Evolutionary conservation across 2,797 vertebrate species (phyloP).

Genomic region (Diplodus sargus): DNA sequence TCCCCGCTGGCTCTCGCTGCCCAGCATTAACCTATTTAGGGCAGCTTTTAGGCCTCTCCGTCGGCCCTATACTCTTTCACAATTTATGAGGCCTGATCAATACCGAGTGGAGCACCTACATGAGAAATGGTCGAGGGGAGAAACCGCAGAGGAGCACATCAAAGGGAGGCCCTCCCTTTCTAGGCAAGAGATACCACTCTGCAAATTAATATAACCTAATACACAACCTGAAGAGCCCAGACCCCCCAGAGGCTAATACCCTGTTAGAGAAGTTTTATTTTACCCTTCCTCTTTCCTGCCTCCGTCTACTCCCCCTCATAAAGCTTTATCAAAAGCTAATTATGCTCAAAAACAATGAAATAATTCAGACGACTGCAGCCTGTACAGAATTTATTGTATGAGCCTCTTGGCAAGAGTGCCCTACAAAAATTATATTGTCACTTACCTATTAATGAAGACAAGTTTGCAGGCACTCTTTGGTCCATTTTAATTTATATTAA

Average conservation of each 20-base stretch:
- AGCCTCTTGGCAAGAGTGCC: conserved; percentile 64
- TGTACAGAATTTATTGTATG: conserved; percentile 43
- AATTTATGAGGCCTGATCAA: conserved; percentile 84
- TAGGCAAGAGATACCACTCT: conserved; percentile 62
- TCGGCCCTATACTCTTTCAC: conserved; percentile 77
- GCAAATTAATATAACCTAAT: conserved; percentile 71
- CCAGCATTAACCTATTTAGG: conserved; percentile 77
- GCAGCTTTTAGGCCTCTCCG: conserved; percentile 71
- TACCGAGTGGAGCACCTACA: conserved; percentile 79
- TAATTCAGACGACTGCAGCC: conserved; percentile 67
- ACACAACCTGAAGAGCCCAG: conserved; percentile 47
- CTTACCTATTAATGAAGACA: conserved; percentile 85
- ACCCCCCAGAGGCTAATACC: conserved; percentile 59
- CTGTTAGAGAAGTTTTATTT: conserved; percentile 69
- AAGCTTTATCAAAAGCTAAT: conserved; percentile 76
- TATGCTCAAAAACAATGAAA: conserved; percentile 76
- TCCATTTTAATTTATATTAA: conserved; percentile 85
- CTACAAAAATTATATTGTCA: conserved; percentile 80
- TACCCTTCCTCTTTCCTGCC: conserved; percentile 58
- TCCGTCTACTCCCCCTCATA: conserved; percentile 50
- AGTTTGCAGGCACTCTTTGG: conserved; percentile 78
- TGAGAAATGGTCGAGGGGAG: conserved; percentile 67
- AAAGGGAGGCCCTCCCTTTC: conserved; percentile 34
- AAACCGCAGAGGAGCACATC: conserved; percentile 54
- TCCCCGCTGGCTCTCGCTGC: conserved; percentile 52